phyloP scores from a whole-genome alignment of 2,113 vertebrate species.

The Etheostoma cragini region DNA sequence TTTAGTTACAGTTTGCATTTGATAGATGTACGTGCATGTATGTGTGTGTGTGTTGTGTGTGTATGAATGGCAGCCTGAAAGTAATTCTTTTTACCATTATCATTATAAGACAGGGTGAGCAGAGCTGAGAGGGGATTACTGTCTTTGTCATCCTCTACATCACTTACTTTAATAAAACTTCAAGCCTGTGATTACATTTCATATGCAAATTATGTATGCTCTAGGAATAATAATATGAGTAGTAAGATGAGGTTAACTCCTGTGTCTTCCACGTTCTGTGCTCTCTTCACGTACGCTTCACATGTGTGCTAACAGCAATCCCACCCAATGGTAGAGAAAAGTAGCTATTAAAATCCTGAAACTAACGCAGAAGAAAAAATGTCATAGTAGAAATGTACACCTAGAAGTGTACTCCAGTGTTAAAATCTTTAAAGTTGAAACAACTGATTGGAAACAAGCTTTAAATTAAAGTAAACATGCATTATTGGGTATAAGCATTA shows the following conservation, averaged over 20 bases:
- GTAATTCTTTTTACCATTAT: slow-evolving; percentile 68
- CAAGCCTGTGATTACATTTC: slow-evolving; percentile 75
- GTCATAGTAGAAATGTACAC: neutral
- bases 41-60: neutral
- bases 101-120: slow-evolving; percentile 66
- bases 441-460: neutral
- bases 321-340: neutral
- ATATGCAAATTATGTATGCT: slow-evolving; percentile 62
- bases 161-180: slow-evolving; percentile 80
- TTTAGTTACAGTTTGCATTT: slow-evolving; percentile 33
- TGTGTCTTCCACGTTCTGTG: slow-evolving; percentile 10
- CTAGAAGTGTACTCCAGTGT: neutral
- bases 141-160: slow-evolving; percentile 76
- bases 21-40: slow-evolving; percentile 10
- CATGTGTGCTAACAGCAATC: neutral
- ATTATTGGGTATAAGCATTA: too few species aligned
- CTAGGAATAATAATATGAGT: slow-evolving; percentile 55
- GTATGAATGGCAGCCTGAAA: slow-evolving; percentile 37
- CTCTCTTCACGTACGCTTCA: neutral
- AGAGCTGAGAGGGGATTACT: slow-evolving; percentile 72
- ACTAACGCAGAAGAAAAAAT: neutral
- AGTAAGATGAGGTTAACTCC: slow-evolving; percentile 36
- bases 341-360: neutral
- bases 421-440: neutral
- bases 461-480: neutral